Conservation (phyloP, 2,113 vertebrate species). For the Patagioenas fasciata region DNA sequence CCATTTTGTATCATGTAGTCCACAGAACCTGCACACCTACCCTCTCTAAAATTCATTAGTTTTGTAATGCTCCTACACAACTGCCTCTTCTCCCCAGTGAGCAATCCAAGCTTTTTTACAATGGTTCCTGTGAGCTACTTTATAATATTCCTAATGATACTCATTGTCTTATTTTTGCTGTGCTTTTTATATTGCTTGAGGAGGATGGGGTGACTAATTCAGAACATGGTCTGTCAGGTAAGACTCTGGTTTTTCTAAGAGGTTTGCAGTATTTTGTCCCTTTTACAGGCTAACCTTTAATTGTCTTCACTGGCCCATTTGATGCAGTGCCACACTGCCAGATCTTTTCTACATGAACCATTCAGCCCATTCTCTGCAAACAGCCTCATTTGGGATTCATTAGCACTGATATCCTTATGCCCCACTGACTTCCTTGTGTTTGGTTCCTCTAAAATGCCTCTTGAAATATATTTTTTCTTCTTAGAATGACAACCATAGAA, state of each 20-base stretch:
- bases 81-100: background rate
- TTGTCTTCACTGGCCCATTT: background rate
- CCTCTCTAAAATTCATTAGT: conserved; percentile 20
- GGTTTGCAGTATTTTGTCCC: background rate
- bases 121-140: background rate
- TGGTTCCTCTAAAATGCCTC: background rate
- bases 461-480: background rate
- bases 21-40: background rate
- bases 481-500: too few relatives aligned
- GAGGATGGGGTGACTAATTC: background rate
- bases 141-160: background rate
- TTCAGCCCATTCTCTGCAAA: background rate
- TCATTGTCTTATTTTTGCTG: background rate
- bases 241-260: background rate
- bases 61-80: background rate
- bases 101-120: background rate
- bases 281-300: background rate
- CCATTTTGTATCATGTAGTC: background rate
- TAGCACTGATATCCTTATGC: background rate
- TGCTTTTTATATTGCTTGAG: background rate
- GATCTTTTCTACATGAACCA: background rate
- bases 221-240: background rate
- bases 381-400: background rate
- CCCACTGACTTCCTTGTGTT: background rate
- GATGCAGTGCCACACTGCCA: background rate